phyloP scores from a whole-genome alignment of 2,113 vertebrate genomes.

The Pedetes capensis region DNA sequence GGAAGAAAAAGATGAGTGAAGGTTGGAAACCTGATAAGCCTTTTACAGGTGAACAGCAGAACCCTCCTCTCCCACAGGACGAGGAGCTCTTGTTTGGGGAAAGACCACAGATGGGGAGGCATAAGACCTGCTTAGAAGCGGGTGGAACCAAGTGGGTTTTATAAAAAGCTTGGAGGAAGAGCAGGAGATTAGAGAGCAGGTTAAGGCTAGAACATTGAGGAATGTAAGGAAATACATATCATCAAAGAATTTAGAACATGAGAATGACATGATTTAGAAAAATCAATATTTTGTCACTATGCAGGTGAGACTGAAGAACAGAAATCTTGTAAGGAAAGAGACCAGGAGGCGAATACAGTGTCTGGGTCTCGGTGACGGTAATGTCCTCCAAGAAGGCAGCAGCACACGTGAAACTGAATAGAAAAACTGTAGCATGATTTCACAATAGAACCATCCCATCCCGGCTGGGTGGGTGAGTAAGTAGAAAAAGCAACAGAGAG shows the following conservation, averaged over 20 bases:
- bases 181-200: not conserved
- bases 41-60: not conserved
- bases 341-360: not conserved
- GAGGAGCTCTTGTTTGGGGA: not conserved
- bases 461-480: not conserved
- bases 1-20: not conserved
- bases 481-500: not conserved
- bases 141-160: not conserved
- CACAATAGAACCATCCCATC: not conserved
- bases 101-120: not conserved
- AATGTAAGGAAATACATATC: not conserved
- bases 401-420: not conserved
- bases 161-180: not conserved
- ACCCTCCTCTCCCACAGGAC: not conserved
- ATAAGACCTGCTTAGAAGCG: not conserved
- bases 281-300: conserved; percentile 21
- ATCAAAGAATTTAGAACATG: conserved; percentile 15
- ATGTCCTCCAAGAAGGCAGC: not conserved
- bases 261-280: not conserved
- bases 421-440: not conserved
- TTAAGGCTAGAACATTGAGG: not conserved
- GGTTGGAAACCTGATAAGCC: not conserved
- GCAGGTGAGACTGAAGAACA: not conserved
- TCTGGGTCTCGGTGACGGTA: not conserved
- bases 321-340: not conserved